These are phyloP conservation scores for Seira ritae DNA, from an alignment of 2,888 invertebrate species.

Conservation along the genomic window DNA sequence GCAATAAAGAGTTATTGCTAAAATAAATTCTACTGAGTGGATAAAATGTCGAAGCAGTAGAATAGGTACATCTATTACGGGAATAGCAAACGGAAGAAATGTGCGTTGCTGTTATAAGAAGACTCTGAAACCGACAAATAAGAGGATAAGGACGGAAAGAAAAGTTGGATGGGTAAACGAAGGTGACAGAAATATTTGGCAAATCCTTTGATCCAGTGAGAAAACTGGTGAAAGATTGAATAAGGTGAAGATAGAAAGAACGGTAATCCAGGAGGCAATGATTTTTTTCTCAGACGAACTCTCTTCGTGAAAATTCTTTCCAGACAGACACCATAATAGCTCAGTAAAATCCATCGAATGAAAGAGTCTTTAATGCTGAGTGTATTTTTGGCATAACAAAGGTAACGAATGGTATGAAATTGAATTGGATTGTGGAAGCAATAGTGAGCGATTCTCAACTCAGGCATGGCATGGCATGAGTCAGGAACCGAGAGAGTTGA, in stretches of 20 bases:
- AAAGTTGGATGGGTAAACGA: constrained; percentile 3
- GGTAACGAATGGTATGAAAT: neutral
- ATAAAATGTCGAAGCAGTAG: too few relatives aligned
- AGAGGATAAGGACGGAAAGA: too few relatives aligned
- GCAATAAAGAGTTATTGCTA: too few relatives aligned
- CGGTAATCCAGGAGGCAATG: neutral
- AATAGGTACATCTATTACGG: too few relatives aligned
- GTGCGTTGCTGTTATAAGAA: too few relatives aligned
- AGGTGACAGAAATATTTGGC: constrained; percentile 43
- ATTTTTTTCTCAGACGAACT: neutral
- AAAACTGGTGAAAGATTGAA: constrained; percentile 26
- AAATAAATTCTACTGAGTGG: too few relatives aligned
- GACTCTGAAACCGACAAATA: too few relatives aligned
- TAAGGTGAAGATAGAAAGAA: neutral
- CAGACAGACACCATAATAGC: neutral
- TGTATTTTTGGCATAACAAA: neutral
- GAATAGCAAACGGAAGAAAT: too few relatives aligned
- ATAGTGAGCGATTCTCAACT: too few relatives aligned
- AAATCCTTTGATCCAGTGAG: constrained; percentile 45
- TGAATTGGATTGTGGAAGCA: neutral
- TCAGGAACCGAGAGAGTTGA: neutral
- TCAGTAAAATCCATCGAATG: neutral
- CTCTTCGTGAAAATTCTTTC: neutral
- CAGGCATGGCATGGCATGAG: too few relatives aligned
- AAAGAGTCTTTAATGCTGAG: neutral